Percentiles rank a stretch among this genome's conserved stretches.
Evolutionary conservation across 2,888 invertebrate genomes (phyloP).

Genomic region (Dicyrtomina minuta): DNA sequence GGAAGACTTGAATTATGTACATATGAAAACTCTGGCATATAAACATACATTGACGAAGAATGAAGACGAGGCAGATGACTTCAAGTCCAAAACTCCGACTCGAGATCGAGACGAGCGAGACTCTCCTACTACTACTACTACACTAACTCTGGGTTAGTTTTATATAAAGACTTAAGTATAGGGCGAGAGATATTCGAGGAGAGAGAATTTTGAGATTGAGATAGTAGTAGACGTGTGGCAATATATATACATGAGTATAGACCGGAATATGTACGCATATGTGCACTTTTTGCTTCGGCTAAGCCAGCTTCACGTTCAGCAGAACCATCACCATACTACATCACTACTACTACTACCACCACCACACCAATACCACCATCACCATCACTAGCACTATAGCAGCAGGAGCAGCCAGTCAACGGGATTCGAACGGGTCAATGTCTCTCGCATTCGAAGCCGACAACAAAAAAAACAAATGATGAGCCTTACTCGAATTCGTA

Average conservation of each 20-base stretch:
- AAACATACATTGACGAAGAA: conserved; percentile 30
- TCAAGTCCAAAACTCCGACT: too few relatives aligned
- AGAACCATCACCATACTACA: not conserved
- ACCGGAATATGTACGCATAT: too few relatives aligned
- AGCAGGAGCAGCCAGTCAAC: conserved; percentile 16
- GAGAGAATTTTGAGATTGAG: conserved; percentile 8
- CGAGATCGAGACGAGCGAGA: too few relatives aligned
- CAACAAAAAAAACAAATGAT: conserved; percentile 17
- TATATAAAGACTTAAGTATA: too few relatives aligned
- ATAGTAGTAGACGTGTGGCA: conserved; percentile 11
- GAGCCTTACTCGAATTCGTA: conserved; percentile 8
- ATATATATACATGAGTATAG: conserved; percentile 10
- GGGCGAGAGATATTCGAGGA: not conserved
- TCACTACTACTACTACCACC: not conserved
- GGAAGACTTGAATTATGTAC: conserved; percentile 3
- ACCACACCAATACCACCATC: not conserved
- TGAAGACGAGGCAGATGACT: conserved; percentile 17
- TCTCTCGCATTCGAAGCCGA: conserved; percentile 21
- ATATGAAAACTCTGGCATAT: conserved; percentile 21
- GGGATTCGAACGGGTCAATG: conserved; percentile 31
- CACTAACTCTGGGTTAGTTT: conserved; percentile 11
- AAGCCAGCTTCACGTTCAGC: too few relatives aligned
- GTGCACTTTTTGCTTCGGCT: too few relatives aligned
- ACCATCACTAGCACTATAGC: not conserved
- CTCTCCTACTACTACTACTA: too few relatives aligned